Base-by-base conservation (phyloP, 2,888 invertebrate species). In the Caenorhabditis doughertyi region DNA sequence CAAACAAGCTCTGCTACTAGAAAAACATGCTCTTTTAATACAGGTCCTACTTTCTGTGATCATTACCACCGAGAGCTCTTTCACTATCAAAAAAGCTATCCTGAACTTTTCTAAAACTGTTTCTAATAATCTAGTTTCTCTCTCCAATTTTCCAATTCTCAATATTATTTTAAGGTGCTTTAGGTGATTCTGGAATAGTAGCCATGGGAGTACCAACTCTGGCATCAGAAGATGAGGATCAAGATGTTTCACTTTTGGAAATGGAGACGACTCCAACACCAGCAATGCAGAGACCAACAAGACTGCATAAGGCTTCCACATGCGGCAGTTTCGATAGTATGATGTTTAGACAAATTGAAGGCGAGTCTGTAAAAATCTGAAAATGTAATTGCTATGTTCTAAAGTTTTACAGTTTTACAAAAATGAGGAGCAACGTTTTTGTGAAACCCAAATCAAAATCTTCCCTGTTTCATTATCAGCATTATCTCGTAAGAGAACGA, bases 281-380 rank as follows among this genome's bases (percentile, higher is more conserved):
- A 25, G 65, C 64, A n/a, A 58, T 67, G 27, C 74, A 56, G 27
- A 47, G 81, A 8, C 82, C 82, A 0, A 74, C 73, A 1, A 16
- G 62, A 35, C 27, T 83, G 9, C 83, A 83, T 27, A 83, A 83
- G 23, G 83, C 79, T 1, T 79, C 79, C 23, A 82, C 84, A 1
- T 83, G 84, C 29, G 85, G 72, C 16, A 85, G 83, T 74, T 82
- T 85, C 23, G 84, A 84, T 35, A 81, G 81, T 55, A 77, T 81
- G 76, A 64, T 84, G 70, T 71, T 51, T 39, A 42, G 83, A 18
- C 70, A 83, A 23, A 79, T 83, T 47, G 83, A 83, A 23, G 82
- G 82, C 79, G 16, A 23, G 68, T 3, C 13, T 9, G 39, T 39
- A 39, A 39, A 13, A 39, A 39, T n/a, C n/a, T n/a, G n/a, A n/a